Base-by-base conservation (phyloP, 2,888 invertebrate genomes). In the Polyommatus iphigenia region DNA sequence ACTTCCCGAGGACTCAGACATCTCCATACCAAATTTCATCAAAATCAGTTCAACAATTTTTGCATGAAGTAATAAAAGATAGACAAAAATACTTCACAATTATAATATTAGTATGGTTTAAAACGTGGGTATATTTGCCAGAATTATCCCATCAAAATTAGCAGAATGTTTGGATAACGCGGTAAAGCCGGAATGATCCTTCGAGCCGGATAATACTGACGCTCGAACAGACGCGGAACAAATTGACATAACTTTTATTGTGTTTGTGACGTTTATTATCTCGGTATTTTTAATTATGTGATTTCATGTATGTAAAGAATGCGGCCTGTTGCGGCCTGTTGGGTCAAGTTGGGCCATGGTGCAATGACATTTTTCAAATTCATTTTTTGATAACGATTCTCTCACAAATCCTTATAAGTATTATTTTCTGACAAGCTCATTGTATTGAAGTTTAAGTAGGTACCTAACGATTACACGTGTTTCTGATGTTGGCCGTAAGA, bases 111-210 rank as follows among this genome's bases (percentile, higher is more conserved):
- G 20, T 59, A 59, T 20, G 59, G 20, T 20, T 59, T 20, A 59
- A 2, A 20, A 46, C 10, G 46, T 41, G 5, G 57, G 6, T 18
- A 29, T 67, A 67, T 67, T 29, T 29, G 67, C 5, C 29, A 10
- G 67, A 1, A 67, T 32, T 67, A 67, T 67, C 67, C 67, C 15
- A 67, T 67, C 67, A 67, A 67, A 67, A 67, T 67, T 67, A 67
- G 67, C 29, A 2, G 29, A 67, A 29, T 67, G 67, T 67, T 67
- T 2, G 29, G 67, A 67, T 67, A 32, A 67, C 29, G 29, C 67
- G 67, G 15, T 29, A 29, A 67, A 67, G 15, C 67, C 67, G 67
- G 24, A 67, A 67, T 67, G 29, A 67, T 67, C 15, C 67, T 67
- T 13, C 67, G 67, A 29, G 67, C 67, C 67, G 29, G 29, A 67